Evolutionary conservation across 2,797 vertebrate species (phyloP), one percentile per base, ranked within the genome.

Genomic region (Rachycentron canadum): DNA sequence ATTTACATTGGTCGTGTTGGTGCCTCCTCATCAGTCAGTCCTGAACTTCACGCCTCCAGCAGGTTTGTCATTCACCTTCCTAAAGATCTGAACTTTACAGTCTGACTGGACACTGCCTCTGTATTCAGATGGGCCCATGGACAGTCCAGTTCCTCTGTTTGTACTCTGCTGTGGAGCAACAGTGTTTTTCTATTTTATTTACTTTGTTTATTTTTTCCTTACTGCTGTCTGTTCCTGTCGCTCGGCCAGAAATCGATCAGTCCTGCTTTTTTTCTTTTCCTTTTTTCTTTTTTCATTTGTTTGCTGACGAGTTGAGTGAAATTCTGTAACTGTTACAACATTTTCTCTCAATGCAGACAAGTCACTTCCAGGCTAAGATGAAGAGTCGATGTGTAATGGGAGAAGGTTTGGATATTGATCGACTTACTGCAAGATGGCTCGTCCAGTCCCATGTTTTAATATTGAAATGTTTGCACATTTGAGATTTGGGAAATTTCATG

Each of bases 21-120:
- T 30, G 13, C 26, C 30, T 67, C 41, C 36, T 71, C 63, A 28
- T 4, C 45, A n/a, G 12, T 84, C 83, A 79, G 26, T 84, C 55
- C 43, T 38, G 56, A 41, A 49, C 59, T 38, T 40, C 78, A 9
- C 28, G 9, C 63, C 23, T 50, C 47, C 53, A 64, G 77, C 89
- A 93, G 91, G 91, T 93, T 68, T 60, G 91, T 92, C 2, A 5
- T 58, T 76, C 65, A 3, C 32, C 38, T 73, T 73, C 73, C 55
- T 40, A 47, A 65, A 73, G 10, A 66, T 38, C 38, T 55, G 16
- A 62, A 25, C 30, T 83, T 57, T 67, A 28, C 23, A 34, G 23
- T 16, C 6, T 66, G 9, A 3, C 17, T 64, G 25, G 1, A 14
- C 23, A 4, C n/a, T 57, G 25, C 16, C 4, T 61, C 14, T 53